Evolutionary conservation across 2,888 invertebrate genomes (phyloP).

Genomic region (Carabus problematicus): DNA sequence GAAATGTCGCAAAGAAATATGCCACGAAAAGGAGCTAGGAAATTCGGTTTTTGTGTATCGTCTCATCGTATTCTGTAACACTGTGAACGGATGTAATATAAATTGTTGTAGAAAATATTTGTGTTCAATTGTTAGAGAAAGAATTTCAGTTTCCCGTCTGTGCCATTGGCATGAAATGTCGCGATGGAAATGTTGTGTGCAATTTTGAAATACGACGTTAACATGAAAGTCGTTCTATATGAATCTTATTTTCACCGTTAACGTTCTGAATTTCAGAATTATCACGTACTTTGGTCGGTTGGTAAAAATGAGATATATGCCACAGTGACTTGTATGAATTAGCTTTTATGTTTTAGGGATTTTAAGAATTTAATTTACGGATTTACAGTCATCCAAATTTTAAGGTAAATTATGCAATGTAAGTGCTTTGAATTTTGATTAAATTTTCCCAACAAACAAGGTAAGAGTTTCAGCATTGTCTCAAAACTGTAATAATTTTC

Average conservation of each 20-base stretch:
- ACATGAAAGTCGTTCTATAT: no score
- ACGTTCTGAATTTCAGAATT: no score
- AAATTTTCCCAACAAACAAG: constrained; percentile 43
- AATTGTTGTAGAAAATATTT: not conserved
- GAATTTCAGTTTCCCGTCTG: constrained; percentile 1
- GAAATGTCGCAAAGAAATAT: not conserved
- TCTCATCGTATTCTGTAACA: not conserved
- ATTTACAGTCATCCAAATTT: constrained; percentile 12
- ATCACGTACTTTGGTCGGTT: no score
- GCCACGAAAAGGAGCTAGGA: no score
- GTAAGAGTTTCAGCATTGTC: constrained; percentile 51
- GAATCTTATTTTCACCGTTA: no score
- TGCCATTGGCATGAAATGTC: no score
- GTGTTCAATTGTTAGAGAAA: constrained; percentile 4
- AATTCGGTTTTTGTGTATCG: not conserved
- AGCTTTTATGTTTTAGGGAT: constrained; percentile 28
- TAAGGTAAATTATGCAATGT: constrained; percentile 50
- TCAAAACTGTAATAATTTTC: constrained; percentile 14
- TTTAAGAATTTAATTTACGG: not conserved
- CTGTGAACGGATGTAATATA: not conserved
- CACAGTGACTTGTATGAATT: no score
- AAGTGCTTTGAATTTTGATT: constrained; percentile 50
- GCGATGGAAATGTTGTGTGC: no score
- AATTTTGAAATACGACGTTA: no score
- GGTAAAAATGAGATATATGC: no score